Base-by-base conservation (phyloP, 2,888 invertebrate genomes). In the Elysia crispata region DNA sequence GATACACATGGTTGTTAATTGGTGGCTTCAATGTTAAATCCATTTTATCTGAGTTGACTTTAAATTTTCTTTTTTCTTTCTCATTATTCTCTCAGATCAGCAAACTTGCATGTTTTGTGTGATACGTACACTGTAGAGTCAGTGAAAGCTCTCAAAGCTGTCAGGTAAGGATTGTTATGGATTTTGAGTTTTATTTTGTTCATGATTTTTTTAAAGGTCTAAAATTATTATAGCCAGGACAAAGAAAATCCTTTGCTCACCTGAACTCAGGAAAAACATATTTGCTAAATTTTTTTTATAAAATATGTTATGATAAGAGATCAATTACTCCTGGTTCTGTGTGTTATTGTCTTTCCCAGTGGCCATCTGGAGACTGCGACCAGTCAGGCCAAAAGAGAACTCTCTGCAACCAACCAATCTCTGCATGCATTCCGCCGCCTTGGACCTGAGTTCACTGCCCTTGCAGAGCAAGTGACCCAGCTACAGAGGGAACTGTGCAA, bases 51-150 rank as follows among this genome's bases (percentile, higher is more conserved):
- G n/a, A n/a, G n/a, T n/a, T n/a, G n/a, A n/a, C n/a, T n/a, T n/a
- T n/a, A n/a, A n/a, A n/a, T n/a, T n/a, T n/a, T 20, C 28, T 18
- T 41, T 18, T 33, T 20, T 13, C 13, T 25, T 23, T 33, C 64
- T 30, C 23, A 23, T 66, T 60, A 64, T n/a, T n/a, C 25, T 87
- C 85, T 41, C 86, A 90, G 90, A 80, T 76, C 89, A 49, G 82
- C 88, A 1, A 89, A 91, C 81, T 72, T 89, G 50, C 89, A 90
- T 76, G 83, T 91, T 57, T 80, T 90, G 69, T 89, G 87, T 83
- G 90, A 91, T 64, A 90, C 90, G 0, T 91, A 91, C 79, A 86
- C 87, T 49, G 69, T 85, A 23, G 89, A 90, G 76, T 87, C 90
- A 6, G 85, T 89, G 15, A 86, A 87, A 76, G 89, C 90, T 70